phyloP scores from a whole-genome alignment of 1,140 invertebrate genomes.

The Neotoxoptera formosana region DNA sequence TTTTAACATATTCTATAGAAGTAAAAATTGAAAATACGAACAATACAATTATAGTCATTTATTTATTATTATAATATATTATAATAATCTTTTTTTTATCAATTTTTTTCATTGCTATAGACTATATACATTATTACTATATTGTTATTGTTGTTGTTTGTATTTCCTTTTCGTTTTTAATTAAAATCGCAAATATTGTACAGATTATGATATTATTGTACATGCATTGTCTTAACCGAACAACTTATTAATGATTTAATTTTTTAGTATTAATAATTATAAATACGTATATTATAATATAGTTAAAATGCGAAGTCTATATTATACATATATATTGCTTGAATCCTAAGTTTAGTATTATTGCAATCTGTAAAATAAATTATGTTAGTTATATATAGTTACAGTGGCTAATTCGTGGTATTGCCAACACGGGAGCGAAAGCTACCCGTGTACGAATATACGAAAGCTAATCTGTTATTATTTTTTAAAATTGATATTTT shows the following conservation, averaged over 20 bases:
- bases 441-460: not conserved
- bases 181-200: not conserved
- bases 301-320: not conserved
- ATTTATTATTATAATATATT: slow-evolving; percentile 10
- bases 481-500: slow-evolving; percentile 5
- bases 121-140: not conserved
- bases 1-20: not conserved
- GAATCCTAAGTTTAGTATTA: not conserved
- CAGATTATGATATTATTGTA: not conserved
- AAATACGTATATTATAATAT: not conserved
- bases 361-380: not conserved
- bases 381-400: not conserved
- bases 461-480: not conserved
- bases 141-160: slow-evolving; percentile 27
- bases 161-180: not conserved
- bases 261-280: not conserved
- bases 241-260: not conserved
- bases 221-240: not conserved
- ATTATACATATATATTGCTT: slow-evolving; percentile 1
- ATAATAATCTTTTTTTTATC: not conserved
- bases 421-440: not conserved
- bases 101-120: not conserved
- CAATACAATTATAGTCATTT: not conserved
- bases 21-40: not conserved
- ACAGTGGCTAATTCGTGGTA: not conserved